Evolutionary conservation across 2,888 invertebrate species (phyloP).

Genomic region (Cenopis cana): DNA sequence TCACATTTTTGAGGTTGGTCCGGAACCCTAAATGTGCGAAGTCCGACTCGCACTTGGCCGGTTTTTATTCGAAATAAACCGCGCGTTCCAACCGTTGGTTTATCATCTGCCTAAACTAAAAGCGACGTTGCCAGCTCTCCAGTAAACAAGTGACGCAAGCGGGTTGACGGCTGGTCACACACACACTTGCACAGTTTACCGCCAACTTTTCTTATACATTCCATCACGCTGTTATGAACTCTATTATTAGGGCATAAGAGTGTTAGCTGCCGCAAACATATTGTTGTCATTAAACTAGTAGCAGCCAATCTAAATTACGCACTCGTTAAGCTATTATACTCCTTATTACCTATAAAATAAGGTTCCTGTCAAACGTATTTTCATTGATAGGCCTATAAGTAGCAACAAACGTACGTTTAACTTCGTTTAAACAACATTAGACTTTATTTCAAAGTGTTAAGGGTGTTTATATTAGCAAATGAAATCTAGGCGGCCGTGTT

Average conservation of each 20-base stretch:
- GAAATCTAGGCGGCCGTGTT: conserved; percentile 1
- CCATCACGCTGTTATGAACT: not conserved
- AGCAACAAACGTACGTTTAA: not conserved
- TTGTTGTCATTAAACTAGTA: conserved; percentile 7
- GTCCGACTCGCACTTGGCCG: too few relatives aligned
- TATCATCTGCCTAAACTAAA: not conserved
- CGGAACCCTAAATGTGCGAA: too few relatives aligned
- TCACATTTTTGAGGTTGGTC: too few relatives aligned
- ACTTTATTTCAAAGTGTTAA: not conserved
- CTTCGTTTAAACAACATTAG: not conserved
- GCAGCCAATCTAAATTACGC: not conserved
- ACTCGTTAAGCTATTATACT: not conserved
- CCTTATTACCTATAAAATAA: not conserved
- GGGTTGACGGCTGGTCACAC: conserved; percentile 36
- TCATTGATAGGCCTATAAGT: conserved; percentile 12
- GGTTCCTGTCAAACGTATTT: not conserved
- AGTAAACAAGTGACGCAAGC: conserved; percentile 36
- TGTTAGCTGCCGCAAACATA: not conserved
- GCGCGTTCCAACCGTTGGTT: not conserved
- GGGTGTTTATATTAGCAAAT: not conserved
- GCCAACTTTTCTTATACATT: not conserved
- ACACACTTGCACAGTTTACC: not conserved
- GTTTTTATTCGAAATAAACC: not conserved
- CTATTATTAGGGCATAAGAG: not conserved
- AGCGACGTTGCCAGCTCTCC: conserved; percentile 32